Evolutionary conservation across 2,888 invertebrate genomes (phyloP).

Genomic region (Eucriotettix oculatus): DNA sequence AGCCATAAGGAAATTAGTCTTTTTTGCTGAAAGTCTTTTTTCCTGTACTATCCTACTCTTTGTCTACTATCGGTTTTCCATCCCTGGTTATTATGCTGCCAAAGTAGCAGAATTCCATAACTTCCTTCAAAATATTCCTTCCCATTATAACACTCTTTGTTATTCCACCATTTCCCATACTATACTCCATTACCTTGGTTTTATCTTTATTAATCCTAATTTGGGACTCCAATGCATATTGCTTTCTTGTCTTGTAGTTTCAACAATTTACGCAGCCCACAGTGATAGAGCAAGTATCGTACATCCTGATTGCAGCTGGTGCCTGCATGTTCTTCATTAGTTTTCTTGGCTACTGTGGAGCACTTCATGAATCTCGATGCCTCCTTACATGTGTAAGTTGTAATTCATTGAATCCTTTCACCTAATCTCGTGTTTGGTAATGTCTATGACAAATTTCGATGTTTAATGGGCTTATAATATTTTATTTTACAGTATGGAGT

Average conservation of each 20-base stretch:
- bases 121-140: too few species aligned
- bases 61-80: too few species aligned
- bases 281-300: slow-evolving; percentile 48
- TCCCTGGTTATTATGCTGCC: too few species aligned
- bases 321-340: slow-evolving; percentile 53
- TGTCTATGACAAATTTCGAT: neutral
- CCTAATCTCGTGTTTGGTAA: neutral
- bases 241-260: slow-evolving; percentile 19
- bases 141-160: too few species aligned
- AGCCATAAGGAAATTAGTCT: too few species aligned
- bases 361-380: slow-evolving; percentile 47
- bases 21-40: too few species aligned
- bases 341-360: slow-evolving; percentile 55
- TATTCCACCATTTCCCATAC: too few species aligned
- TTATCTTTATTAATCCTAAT: too few species aligned
- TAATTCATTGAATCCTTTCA: neutral
- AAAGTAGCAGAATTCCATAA: too few species aligned
- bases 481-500: slow-evolving; percentile 43
- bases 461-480: neutral
- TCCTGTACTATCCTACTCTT: too few species aligned
- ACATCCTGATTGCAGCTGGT: slow-evolving; percentile 48
- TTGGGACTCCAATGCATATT: too few species aligned
- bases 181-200: too few species aligned
- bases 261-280: slow-evolving; percentile 40
- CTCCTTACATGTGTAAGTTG: slow-evolving; percentile 47